Evolutionary conservation across 2,888 invertebrate genomes (phyloP), one percentile per base, ranked within the genome.

Genomic region (Aelia acuminata): DNA sequence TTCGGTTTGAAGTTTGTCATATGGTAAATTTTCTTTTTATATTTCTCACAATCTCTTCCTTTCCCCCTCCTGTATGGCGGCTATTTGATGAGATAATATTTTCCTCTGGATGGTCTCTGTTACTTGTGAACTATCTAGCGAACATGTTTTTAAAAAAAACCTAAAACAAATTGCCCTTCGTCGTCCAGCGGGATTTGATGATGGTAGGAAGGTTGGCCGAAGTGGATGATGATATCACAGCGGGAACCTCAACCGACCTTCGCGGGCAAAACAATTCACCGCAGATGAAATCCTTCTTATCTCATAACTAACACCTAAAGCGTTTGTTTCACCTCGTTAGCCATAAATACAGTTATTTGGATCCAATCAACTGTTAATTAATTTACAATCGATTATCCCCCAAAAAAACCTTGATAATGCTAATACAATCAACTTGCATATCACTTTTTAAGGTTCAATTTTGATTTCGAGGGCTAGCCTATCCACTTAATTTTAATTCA

Each of bases 291-390:
- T 85, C 85, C 31, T 47, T 31, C 50, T 50, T 85, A 53, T 85
- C 53, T 85, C 31, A 31, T 47, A 47, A 48, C 48, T 31, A 39
- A 47, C 31, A 48, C 85, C 53, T 35, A 53, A 57, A 85, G 22
- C 84, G 63, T 70, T 70, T 70, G 63, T 70, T 70, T 70, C 63
- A 70, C 63, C 35, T 70, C 35, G 35, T 70, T 70, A 70, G 63
- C 35, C 15, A 35, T 70, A 35, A 70, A 70, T 35, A 70, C 31
- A 35, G 63, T 70, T 70, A 70, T 70, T 70, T 70, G 35, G 63
- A 35, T 7, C 63, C 63, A 70, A 70, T 70, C 63, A 35, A 1
- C 63, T 20, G 35, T 70, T 70, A 70, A 70, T 70, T 70, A 35
- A 70, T 70, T 70, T 70, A 70, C 31, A 8, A 70, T 70, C 35